Conservation (phyloP, 1,140 invertebrate genomes). For the Copidosoma floridanum region DNA sequence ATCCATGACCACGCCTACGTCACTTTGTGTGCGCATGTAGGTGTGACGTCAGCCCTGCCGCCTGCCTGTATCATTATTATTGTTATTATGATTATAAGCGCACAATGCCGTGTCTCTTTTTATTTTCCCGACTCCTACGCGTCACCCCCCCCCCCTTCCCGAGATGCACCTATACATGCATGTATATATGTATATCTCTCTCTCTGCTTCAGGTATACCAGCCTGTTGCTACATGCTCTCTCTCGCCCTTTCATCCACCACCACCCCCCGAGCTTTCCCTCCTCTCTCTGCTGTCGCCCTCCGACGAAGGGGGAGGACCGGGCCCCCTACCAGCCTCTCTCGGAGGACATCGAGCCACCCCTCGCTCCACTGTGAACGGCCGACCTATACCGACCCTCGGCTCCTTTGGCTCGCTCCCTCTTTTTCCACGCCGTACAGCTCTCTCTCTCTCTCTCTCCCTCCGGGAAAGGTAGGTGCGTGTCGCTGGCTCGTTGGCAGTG, state of each 20-base stretch:
- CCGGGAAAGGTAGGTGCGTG: no score
- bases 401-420: neutral
- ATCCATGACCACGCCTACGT: slow-evolving; percentile 57
- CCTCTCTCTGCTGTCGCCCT: neutral
- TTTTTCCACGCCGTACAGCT: neutral
- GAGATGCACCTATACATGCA: neutral
- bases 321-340: neutral
- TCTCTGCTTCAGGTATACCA: no score
- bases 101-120: no score
- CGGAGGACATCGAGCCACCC: no score
- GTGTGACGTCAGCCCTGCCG: slow-evolving; percentile 46
- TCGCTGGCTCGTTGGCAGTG: no score
- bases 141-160: neutral
- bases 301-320: neutral
- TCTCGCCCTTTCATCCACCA: neutral
- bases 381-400: slow-evolving; percentile 4
- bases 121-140: no score
- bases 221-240: slow-evolving; percentile 31
- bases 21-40: slow-evolving; percentile 40
- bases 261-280: neutral
- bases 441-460: neutral
- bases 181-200: no score
- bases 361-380: slow-evolving; percentile 12
- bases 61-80: no score
- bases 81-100: no score